Percentiles rank a stretch among this genome's conserved stretches.
Evolutionary conservation across 2,113 vertebrate genomes (phyloP).

Genomic region (Pangasianodon hypophthalmus): DNA sequence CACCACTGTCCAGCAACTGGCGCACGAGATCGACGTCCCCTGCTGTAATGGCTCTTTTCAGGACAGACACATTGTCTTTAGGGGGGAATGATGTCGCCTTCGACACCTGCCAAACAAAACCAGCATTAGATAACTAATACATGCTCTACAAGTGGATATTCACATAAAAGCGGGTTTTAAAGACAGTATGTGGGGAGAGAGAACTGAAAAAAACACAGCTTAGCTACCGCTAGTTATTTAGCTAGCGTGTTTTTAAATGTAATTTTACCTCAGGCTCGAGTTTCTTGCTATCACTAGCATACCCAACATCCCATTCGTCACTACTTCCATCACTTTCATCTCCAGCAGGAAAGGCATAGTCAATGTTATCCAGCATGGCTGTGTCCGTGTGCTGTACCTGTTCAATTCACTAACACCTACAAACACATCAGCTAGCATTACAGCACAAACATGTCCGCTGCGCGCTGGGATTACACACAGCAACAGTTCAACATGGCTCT

Average conservation of each 20-base stretch:
- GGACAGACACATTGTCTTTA: slow-evolving; percentile 51
- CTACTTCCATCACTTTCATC: slow-evolving; percentile 70
- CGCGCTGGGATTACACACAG: too few relatives aligned
- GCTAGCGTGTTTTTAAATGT: background rate
- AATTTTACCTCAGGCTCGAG: slow-evolving; percentile 26
- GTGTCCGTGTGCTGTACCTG: background rate
- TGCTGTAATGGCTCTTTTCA: slow-evolving; percentile 82
- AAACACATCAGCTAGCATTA: background rate
- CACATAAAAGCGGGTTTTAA: background rate
- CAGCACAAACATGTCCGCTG: background rate
- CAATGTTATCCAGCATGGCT: slow-evolving; percentile 43
- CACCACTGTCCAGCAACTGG: slow-evolving; percentile 78
- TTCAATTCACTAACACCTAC: background rate
- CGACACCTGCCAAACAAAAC: slow-evolving; percentile 36
- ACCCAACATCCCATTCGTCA: slow-evolving; percentile 69
- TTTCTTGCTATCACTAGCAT: background rate
- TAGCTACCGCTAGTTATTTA: background rate
- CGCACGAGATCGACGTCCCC: slow-evolving; percentile 77
- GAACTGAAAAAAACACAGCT: background rate
- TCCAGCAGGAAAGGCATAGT: slow-evolving; percentile 66
- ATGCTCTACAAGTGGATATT: background rate
- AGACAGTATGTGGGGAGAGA: background rate
- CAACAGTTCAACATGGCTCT: background rate
- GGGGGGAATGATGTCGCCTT: background rate
- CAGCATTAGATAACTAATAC: background rate